phyloP scores from a whole-genome alignment of 2,888 invertebrate species.

The Hypselothyrea guttata region DNA sequence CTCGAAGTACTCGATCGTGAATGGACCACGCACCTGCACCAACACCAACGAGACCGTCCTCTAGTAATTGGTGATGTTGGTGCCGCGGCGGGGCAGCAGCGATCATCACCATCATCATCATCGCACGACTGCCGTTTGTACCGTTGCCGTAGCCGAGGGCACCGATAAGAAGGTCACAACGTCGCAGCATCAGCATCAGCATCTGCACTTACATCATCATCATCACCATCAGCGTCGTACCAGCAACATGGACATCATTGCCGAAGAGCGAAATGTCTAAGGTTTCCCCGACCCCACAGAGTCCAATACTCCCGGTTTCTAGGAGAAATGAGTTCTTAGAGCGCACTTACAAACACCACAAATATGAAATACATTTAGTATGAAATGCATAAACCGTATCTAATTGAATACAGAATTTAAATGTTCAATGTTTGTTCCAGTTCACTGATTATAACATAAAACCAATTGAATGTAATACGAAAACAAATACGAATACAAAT shows the following conservation, averaged over 20 bases:
- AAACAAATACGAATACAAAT: no score
- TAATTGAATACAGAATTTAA: conserved; percentile 16
- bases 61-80: conserved; percentile 80
- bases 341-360: no score
- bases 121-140: conserved; percentile 56
- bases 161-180: conserved; percentile 1
- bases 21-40: conserved; percentile 91
- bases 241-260: conserved; percentile 73
- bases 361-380: no score
- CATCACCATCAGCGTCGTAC: conserved; percentile 59
- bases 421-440: conserved; percentile 52
- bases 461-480: conserved; percentile 24
- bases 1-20: conserved; percentile 90
- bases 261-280: conserved; percentile 65
- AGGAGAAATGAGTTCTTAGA: no score
- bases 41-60: conserved; percentile 92
- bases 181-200: conserved; percentile 39
- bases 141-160: conserved; percentile 28
- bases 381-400: conserved; percentile 5
- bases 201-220: conserved; percentile 35
- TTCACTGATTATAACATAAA: conserved; percentile 17
- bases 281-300: not conserved
- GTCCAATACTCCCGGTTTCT: conserved; percentile 16
- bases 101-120: conserved; percentile 57
- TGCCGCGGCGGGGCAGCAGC: conserved; percentile 74